phyloP scores from a whole-genome alignment of 23 tunicate genomes.

The Styela clava region DNA sequence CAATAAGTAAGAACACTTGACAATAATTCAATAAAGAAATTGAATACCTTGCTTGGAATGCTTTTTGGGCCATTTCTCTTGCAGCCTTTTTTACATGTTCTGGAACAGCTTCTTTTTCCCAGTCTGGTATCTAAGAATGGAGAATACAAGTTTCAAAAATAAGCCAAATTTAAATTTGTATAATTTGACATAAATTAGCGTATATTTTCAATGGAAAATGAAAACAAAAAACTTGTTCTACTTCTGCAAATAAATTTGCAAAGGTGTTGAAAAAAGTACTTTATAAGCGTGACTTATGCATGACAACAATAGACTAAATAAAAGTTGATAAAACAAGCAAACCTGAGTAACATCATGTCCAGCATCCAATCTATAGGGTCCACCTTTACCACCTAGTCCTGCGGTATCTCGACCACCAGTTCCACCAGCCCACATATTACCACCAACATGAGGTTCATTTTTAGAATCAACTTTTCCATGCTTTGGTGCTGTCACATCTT shows the following conservation, averaged over 20 bases:
- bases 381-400: conserved; percentile 97
- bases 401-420: conserved; percentile 96
- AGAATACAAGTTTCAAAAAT: background rate
- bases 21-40: no score
- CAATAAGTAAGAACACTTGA: no score
- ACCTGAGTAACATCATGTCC: conserved; percentile 98
- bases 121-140: conserved; percentile 74
- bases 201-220: background rate
- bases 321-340: no score
- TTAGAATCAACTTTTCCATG: conserved; percentile 87
- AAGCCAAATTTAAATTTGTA: background rate
- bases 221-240: no score
- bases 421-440: conserved; percentile 98
- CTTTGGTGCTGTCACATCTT: conserved; percentile 88
- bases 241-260: no score
- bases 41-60: conserved; percentile 92
- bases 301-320: no score
- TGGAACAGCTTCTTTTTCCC: conserved; percentile 97
- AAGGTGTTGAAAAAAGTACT: no score
- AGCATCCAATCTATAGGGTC: conserved; percentile 86
- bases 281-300: no score
- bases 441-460: conserved; percentile 93
- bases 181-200: background rate
- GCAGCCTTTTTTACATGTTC: conserved; percentile 96
- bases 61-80: conserved; percentile 80